Percentiles rank a stretch among this genome's conserved stretches.
phyloP scores from a whole-genome alignment of 2,888 invertebrate species.

The Myopa testacea region DNA sequence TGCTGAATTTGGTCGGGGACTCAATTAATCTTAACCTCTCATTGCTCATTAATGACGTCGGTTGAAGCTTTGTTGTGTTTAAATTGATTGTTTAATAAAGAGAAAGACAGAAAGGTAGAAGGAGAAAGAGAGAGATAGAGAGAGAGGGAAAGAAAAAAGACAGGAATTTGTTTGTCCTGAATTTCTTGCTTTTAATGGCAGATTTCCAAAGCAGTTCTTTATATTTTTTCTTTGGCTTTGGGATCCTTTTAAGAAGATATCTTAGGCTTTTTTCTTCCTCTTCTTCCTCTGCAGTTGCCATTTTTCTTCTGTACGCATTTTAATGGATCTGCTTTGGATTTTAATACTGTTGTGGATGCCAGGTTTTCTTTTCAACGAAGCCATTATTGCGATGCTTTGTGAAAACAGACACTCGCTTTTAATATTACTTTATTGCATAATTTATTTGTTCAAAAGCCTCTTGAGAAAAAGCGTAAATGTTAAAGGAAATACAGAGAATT shows the following conservation, averaged over 20 bases:
- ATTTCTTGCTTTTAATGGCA: too few species aligned
- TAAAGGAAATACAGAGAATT: background rate
- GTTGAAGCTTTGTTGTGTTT: too few species aligned
- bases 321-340: slow-evolving; percentile 1
- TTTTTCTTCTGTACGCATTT: background rate
- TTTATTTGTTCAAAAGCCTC: slow-evolving; percentile 5
- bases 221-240: too few species aligned
- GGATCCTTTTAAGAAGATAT: background rate
- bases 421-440: slow-evolving; percentile 9
- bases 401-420: background rate
- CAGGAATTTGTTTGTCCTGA: too few species aligned
- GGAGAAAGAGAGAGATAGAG: too few species aligned
- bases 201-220: too few species aligned
- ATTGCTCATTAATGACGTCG: too few species aligned
- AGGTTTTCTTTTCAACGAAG: background rate
- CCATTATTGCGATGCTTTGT: slow-evolving; percentile 5
- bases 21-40: too few species aligned
- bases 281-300: background rate
- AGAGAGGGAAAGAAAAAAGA: too few species aligned
- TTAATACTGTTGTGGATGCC: background rate
- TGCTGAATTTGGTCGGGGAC: too few species aligned
- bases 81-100: too few species aligned
- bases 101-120: too few species aligned
- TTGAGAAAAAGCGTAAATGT: background rate
- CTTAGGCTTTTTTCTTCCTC: background rate